Percentiles rank a stretch among this genome's conserved stretches.
Conservation (phyloP, 92 coral and sea anemone genomes). For the Micromussa lordhowensis region DNA sequence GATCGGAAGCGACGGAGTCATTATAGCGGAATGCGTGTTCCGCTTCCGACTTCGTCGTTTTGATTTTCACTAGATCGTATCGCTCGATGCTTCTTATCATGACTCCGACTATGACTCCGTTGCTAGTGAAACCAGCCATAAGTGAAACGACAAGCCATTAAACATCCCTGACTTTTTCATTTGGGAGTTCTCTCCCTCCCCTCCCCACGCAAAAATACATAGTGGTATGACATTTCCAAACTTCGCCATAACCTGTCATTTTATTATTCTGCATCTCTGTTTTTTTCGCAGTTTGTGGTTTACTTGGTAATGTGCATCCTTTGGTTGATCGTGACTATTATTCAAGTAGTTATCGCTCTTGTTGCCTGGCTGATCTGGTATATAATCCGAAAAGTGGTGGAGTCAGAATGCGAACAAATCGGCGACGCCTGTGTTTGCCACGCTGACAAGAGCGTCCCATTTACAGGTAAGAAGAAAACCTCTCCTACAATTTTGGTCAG, state of each 20-base stretch:
- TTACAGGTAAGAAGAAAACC: neutral
- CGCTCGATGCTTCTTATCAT: too few relatives aligned
- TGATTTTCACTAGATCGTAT: too few relatives aligned
- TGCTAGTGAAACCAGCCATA: too few relatives aligned
- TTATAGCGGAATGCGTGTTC: too few relatives aligned
- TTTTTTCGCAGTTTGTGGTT: slow-evolving; percentile 39
- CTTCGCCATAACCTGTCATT: too few relatives aligned
- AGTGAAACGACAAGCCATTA: too few relatives aligned
- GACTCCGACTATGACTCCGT: too few relatives aligned
- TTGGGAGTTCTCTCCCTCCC: too few relatives aligned
- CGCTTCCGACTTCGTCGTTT: too few relatives aligned
- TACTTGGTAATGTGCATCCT: slow-evolving; percentile 51
- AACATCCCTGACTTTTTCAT: neutral
- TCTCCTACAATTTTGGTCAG: too few relatives aligned
- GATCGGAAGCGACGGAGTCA: too few relatives aligned
- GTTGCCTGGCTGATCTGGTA: slow-evolving; percentile 36
- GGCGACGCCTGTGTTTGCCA: slow-evolving; percentile 6
- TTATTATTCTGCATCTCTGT: neutral
- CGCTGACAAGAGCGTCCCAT: neutral
- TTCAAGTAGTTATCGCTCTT: slow-evolving; percentile 41
- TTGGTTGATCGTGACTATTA: slow-evolving; percentile 30
- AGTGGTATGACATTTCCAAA: too few relatives aligned
- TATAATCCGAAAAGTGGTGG: slow-evolving; percentile 8
- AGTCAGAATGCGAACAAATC: neutral
- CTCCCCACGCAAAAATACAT: neutral